phyloP scores from a whole-genome alignment of 2,113 vertebrate genomes.

The Cephalopholis sonnerati region DNA sequence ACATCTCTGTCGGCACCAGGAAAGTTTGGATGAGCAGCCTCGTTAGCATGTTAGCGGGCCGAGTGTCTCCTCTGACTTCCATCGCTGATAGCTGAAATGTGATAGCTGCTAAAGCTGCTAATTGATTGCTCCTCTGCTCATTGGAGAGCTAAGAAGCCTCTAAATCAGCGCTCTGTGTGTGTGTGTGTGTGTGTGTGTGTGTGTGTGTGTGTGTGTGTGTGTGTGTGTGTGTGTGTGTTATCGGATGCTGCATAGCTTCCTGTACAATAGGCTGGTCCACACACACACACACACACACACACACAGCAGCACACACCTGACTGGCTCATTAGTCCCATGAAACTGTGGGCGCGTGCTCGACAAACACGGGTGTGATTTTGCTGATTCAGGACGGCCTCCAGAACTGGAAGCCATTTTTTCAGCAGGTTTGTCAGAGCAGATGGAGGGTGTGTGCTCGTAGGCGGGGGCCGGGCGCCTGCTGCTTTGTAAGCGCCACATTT shows the following conservation, averaged over 20 bases:
- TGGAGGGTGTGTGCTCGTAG: constrained; percentile 52
- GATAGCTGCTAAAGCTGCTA: constrained; percentile 26
- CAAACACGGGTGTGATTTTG: constrained; percentile 65
- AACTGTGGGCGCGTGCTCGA: constrained; percentile 53
- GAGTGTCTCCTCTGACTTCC: background rate
- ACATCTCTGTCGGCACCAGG: background rate
- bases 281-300: background rate
- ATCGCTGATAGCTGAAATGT: constrained; percentile 23
- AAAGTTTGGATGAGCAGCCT: background rate
- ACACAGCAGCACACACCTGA: constrained; percentile 41
- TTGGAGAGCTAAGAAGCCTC: constrained; percentile 34
- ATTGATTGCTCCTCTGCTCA: constrained; percentile 48
- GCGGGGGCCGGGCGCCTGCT: constrained; percentile 52
- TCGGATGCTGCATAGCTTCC: constrained; percentile 21
- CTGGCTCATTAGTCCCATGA: constrained; percentile 69
- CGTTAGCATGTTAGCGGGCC: background rate
- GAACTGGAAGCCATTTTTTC: constrained; percentile 69
- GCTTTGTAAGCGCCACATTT: constrained; percentile 44
- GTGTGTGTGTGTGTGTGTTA: constrained; percentile 17
- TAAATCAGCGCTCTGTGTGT: constrained; percentile 16
- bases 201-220: too few species aligned
- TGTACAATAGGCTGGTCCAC: constrained; percentile 20
- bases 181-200: too few species aligned
- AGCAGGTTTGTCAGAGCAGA: constrained; percentile 75
- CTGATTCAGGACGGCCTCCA: constrained; percentile 71